Evolutionary conservation across 2,113 vertebrate genomes (phyloP), one percentile per base, ranked within the genome.

Genomic region (Phodopus roborovskii): DNA sequence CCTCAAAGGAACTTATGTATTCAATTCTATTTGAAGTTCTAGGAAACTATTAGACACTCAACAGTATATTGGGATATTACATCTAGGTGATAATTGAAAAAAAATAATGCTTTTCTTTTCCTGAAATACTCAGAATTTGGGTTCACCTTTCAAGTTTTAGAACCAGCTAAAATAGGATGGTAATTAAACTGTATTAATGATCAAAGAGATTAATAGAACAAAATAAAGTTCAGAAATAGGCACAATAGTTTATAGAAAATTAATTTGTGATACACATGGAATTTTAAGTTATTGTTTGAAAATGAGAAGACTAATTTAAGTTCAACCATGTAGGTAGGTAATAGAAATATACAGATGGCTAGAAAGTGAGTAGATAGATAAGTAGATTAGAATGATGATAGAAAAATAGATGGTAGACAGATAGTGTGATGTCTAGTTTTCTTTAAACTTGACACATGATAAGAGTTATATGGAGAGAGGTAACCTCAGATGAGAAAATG

Each of bases 261-360:
- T 45, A 53, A 85, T 19, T 82, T 81, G 13, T 39, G 26, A 24
- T 50, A 5, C 39, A 84, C 82, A 28, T 48, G 36, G 2, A 53
- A 96, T 28, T 91, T 90, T 19, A 73, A 89, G 58, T n/a, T 70
- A 64, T 74, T 94, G 17, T 24, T 75, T 42, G 56, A 92, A 91
- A 83, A 68, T 42, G 42, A 7, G 12, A 20, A 33, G 70, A 82
- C 10, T 84, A 36, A 50, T 28, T 70, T 24, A 68, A 39, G 24
- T 30, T 17, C 45, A 22, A 90, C 6, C 60, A 48, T 28, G 28
- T 1, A 30, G 7, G 15, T 26, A n/a, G 11, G 71, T 50, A n/a
- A 93, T 22, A 79, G 48, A 17, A 26, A 30, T 4, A n/a, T 8
- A 68, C 7, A 85, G 24, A 85, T 33, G 48, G 30, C 48, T 79